Base-by-base conservation (phyloP, 53 echinoderm and acorn worm species). In the Antedon mediterranea region DNA sequence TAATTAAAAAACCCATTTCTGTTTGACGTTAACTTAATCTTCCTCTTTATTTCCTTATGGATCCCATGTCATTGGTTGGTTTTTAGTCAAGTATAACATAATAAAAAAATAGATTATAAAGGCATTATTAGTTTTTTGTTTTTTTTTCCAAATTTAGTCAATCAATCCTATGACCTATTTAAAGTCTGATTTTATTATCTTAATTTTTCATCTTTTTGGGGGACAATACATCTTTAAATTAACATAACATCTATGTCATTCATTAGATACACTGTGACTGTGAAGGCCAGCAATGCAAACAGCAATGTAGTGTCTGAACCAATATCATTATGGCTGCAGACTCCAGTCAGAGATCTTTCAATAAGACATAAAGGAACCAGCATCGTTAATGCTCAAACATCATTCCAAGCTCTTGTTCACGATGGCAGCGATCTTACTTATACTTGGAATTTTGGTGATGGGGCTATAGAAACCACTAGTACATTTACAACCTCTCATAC, bases 391-490 rank as follows among this genome's bases (percentile, higher is more conserved):
- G 77, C 79, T 31, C 32, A 34, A 28, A 84, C 88, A 3, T 74
- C 77, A 33, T 81, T 93, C 29, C 76, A 80, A 30, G 89, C 86
- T 18, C 79, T 74, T 72, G 43, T 83, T 30, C 83, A 44, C 75
- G 79, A 83, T 15, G 90, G 93, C 15, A 93, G 90, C 43, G 76
- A 93, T 78, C 76, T 89, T 31, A 78, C 72, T 33, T 89, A 81
- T 31, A 76, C 71, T 30, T 94, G 94, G 94, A 81, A 87, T 75
- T 94, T 91, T 75, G 94, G 94, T 30, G 94, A 94, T 43, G 89
- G 89, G 4, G 83, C 82, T 1, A 76, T 31, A 0, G 43, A 37
- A 28, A 31, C 87, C 0, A 31, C 77, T 71, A 87, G 85, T 0
- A 73, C 81, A 0, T 77, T 32, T 37, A 8, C 37, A 0, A 77